Conservation (phyloP, 1,140 invertebrate species). For the Stegodyphus dumicola region DNA sequence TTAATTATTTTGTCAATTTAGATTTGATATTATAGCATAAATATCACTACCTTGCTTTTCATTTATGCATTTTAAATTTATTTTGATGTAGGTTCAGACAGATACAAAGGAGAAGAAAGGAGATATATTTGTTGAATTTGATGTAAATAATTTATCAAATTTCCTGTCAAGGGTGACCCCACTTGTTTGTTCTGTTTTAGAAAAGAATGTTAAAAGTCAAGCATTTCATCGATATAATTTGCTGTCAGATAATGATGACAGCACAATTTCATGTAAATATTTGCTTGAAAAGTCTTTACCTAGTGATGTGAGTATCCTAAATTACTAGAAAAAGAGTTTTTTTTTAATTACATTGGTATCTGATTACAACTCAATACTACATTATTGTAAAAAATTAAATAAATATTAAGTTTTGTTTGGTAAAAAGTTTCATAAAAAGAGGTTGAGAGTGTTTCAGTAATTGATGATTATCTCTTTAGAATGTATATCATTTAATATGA, state of each 20-base stretch:
- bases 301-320: slow-evolving; percentile 23
- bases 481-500: too few relatives aligned
- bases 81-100: slow-evolving; percentile 37
- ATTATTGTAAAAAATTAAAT: too few relatives aligned
- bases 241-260: slow-evolving; percentile 22
- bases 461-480: too few relatives aligned
- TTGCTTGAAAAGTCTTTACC: slow-evolving; percentile 28
- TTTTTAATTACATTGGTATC: too few relatives aligned
- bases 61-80: too few relatives aligned
- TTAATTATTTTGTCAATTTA: not conserved
- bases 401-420: too few relatives aligned
- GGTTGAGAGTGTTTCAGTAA: too few relatives aligned
- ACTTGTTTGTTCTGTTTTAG: slow-evolving; percentile 35
- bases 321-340: not conserved
- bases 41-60: not conserved
- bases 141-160: slow-evolving; percentile 6
- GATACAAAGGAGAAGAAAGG: slow-evolving; percentile 12
- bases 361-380: too few relatives aligned
- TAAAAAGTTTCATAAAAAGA: too few relatives aligned
- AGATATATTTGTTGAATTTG: slow-evolving; percentile 18
- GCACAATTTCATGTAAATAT: slow-evolving; percentile 13
- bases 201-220: slow-evolving; percentile 55
- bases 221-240: slow-evolving; percentile 54
- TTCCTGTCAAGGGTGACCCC: slow-evolving; percentile 49
- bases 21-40: not conserved